Evolutionary conservation across 23 tunicate genomes (phyloP).

Genomic region (Halocynthia aurantium): DNA sequence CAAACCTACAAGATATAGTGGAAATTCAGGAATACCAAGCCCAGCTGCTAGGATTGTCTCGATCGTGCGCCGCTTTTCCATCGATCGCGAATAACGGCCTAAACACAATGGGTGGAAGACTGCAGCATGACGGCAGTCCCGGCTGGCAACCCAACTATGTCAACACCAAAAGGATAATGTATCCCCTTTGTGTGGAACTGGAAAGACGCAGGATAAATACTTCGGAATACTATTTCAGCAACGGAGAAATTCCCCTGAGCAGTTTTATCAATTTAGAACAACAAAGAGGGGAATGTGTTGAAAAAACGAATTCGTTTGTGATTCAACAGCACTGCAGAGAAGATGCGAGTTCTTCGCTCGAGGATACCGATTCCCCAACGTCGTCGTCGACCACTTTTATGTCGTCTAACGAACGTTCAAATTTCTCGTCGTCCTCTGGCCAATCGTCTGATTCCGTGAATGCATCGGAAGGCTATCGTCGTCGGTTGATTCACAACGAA

Average conservation of each 20-base stretch:
- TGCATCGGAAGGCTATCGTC: too few relatives aligned
- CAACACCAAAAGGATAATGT: too few relatives aligned
- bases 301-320: background rate
- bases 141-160: too few relatives aligned
- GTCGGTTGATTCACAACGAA: too few relatives aligned
- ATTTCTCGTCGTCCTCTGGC: background rate
- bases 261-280: background rate
- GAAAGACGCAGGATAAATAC: too few relatives aligned
- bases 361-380: background rate
- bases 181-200: too few relatives aligned
- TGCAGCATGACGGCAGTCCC: too few relatives aligned
- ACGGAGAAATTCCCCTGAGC: slow-evolving; percentile 4
- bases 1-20: background rate
- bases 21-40: too few relatives aligned
- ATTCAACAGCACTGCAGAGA: background rate
- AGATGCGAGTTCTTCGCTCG: background rate
- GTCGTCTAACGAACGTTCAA: background rate
- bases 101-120: too few relatives aligned
- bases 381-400: background rate
- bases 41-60: too few relatives aligned
- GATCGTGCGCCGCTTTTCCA: too few relatives aligned
- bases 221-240: background rate
- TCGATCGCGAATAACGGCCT: too few relatives aligned
- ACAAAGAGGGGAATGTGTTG: background rate
- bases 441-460: background rate